Percentiles rank a stretch among this genome's conserved stretches.
Evolutionary conservation across 2,888 invertebrate species (phyloP).

Genomic region (Epirrita christyi): DNA sequence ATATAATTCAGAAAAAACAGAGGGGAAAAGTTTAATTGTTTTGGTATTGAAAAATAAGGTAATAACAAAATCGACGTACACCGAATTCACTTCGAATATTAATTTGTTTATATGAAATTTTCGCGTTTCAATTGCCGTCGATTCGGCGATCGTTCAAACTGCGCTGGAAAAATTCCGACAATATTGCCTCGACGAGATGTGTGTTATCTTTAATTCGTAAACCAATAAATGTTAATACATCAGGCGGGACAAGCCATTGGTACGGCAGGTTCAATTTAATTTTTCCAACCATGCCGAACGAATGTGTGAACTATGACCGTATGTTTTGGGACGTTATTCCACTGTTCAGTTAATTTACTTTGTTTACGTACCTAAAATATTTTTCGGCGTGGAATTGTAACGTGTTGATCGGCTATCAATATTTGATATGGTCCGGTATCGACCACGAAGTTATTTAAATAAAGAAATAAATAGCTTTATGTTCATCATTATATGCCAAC

Average conservation of each 20-base stretch:
- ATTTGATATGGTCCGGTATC: slow-evolving; percentile 62
- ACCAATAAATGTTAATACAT: slow-evolving; percentile 83
- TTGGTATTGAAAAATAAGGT: slow-evolving; percentile 8
- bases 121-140: slow-evolving; percentile 36
- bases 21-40: background rate
- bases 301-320: slow-evolving; percentile 76
- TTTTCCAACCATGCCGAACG: slow-evolving; percentile 70
- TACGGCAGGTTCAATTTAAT: slow-evolving; percentile 69
- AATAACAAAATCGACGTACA: slow-evolving; percentile 15
- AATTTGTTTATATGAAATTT: slow-evolving; percentile 36
- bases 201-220: slow-evolving; percentile 81
- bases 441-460: slow-evolving; percentile 62
- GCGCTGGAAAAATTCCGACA: slow-evolving; percentile 44
- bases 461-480: slow-evolving; percentile 7
- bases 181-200: slow-evolving; percentile 60
- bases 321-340: slow-evolving; percentile 62
- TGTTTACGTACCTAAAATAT: slow-evolving; percentile 68
- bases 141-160: slow-evolving; percentile 47
- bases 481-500: too few relatives aligned
- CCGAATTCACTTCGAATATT: slow-evolving; percentile 28
- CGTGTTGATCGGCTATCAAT: slow-evolving; percentile 78
- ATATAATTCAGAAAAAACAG: background rate
- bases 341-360: slow-evolving; percentile 65
- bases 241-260: slow-evolving; percentile 60
- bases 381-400: slow-evolving; percentile 72